A percentile compares a stretch with the other conserved stretches of the same genome.
phyloP scores from a whole-genome alignment of 2,113 vertebrate species.

The Macquaria ambigua region DNA sequence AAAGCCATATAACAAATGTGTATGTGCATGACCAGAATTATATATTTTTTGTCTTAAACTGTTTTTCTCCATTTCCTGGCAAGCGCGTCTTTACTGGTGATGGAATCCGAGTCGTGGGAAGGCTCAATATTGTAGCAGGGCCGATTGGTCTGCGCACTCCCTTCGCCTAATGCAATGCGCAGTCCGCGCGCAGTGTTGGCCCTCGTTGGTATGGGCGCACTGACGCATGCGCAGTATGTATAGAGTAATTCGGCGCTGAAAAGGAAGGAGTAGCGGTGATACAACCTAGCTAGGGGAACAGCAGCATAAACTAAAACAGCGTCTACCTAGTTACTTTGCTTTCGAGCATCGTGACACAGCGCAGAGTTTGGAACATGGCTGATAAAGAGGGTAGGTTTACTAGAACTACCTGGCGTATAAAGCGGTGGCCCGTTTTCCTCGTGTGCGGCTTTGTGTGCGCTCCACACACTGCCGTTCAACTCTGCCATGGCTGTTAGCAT shows the following conservation, averaged over 20 bases:
- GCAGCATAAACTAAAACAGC: neutral
- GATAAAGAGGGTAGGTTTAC: constrained; percentile 82
- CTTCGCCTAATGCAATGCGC: constrained; percentile 5
- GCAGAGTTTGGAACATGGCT: constrained; percentile 72
- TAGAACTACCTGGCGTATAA: accelerated
- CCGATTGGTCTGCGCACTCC: neutral
- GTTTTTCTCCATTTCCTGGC: too few relatives aligned
- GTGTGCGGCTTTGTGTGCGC: constrained; percentile 46
- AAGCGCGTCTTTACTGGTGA: neutral
- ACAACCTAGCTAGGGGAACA: neutral
- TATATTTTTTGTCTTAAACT: too few relatives aligned
- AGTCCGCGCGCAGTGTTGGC: neutral
- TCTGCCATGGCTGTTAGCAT: constrained; percentile 48
- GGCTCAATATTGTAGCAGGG: neutral
- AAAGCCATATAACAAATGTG: neutral
- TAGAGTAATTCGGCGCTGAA: constrained; percentile 59
- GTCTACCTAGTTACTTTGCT: constrained; percentile 7
- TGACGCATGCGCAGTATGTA: constrained; percentile 44
- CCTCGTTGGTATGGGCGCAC: neutral
- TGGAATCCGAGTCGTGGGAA: neutral
- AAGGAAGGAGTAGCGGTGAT: constrained; percentile 56
- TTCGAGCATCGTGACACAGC: constrained; percentile 29
- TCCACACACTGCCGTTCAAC: constrained; percentile 19
- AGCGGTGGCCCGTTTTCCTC: constrained; percentile 19
- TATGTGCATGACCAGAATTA: neutral